Evolutionary conservation across 2,797 vertebrate genomes (phyloP).

Genomic region (Hoplostethus atlanticus): DNA sequence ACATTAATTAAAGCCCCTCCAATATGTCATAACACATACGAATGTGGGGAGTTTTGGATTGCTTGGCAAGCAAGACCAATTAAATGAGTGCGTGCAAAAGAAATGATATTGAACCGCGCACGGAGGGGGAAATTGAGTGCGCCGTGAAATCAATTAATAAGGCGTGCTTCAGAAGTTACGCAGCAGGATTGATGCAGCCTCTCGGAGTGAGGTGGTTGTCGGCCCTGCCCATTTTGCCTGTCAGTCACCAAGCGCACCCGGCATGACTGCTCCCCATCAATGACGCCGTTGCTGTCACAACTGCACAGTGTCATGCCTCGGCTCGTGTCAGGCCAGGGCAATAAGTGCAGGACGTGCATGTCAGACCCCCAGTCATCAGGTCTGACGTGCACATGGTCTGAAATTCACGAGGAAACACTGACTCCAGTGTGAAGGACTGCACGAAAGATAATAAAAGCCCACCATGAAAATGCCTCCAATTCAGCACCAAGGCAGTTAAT

Average conservation of each 20-base stretch:
- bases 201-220: conserved; percentile 19
- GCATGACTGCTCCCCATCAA: conserved; percentile 1
- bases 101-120: no score
- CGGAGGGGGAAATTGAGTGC: no score
- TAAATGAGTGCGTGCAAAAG: neutral
- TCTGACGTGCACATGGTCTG: conserved; percentile 11
- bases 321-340: conserved; percentile 3
- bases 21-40: conserved; percentile 9
- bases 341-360: neutral
- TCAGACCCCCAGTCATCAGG: neutral
- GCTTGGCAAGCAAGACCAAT: neutral
- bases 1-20: conserved; percentile 35
- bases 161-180: neutral
- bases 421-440: conserved; percentile 53
- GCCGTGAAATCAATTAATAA: no score
- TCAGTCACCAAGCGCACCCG: conserved; percentile 18
- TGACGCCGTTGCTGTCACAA: conserved; percentile 22
- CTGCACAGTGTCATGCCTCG: conserved; percentile 11
- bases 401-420: conserved; percentile 39
- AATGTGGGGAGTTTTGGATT: neutral
- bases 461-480: conserved; percentile 60
- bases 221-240: neutral
- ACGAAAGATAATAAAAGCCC: conserved; percentile 57
- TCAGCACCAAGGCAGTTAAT: conserved; percentile 66
- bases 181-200: neutral